Percentiles rank a stretch among this genome's conserved stretches.
These are phyloP conservation scores for Laterallus jamaicensis DNA, from an alignment of 2,113 vertebrate species.

Conservation along the genomic window DNA sequence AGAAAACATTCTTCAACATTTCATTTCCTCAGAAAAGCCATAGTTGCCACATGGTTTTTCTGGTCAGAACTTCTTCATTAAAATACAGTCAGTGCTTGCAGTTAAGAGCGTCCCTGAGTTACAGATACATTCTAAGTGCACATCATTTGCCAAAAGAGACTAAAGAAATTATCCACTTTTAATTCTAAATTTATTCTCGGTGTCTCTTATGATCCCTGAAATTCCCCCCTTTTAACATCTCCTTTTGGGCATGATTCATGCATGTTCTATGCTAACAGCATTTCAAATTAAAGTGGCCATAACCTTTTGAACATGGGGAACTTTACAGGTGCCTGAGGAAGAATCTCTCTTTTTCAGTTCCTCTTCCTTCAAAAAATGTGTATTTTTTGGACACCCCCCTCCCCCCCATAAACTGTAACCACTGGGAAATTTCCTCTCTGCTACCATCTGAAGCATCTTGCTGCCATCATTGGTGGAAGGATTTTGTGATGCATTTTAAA, in stretches of 20 bases:
- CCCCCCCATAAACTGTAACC: not conserved
- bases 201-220: not conserved
- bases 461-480: not conserved
- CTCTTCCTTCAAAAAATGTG: not conserved
- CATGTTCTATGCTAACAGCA: not conserved
- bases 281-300: not conserved
- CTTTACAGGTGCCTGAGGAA: not conserved
- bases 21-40: not conserved
- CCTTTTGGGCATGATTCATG: not conserved
- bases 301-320: not conserved
- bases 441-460: not conserved
- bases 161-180: not conserved
- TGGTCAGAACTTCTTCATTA: not conserved
- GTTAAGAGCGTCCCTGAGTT: not conserved
- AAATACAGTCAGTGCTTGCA: not conserved
- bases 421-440: not conserved
- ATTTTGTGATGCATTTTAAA: conserved; percentile 25
- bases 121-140: not conserved
- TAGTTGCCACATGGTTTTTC: not conserved
- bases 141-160: not conserved
- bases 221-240: not conserved
- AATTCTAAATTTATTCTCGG: not conserved
- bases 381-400: too few species aligned
- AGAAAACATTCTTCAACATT: not conserved
- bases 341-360: not conserved